phyloP scores from a whole-genome alignment of 2,888 invertebrate species.

The Acleris cristana region DNA sequence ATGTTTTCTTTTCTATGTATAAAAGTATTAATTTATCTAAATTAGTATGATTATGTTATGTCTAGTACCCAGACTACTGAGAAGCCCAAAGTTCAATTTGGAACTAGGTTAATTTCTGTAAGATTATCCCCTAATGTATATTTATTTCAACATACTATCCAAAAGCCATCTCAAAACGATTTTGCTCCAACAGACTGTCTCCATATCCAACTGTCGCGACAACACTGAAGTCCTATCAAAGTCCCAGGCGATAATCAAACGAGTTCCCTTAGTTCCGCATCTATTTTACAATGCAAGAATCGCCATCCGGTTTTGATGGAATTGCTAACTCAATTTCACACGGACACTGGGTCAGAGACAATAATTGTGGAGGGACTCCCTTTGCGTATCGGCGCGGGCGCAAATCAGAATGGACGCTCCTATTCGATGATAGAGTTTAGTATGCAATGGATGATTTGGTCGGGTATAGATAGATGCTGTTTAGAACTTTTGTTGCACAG shows the following conservation, averaged over 20 bases:
- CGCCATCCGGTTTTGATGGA: constrained; percentile 75
- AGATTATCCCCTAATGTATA: no score
- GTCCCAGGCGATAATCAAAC: constrained; percentile 5
- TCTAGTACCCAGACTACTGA: no score
- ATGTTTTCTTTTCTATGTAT: no score
- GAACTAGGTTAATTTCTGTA: no score
- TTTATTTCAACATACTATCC: no score
- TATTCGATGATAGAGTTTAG: neutral
- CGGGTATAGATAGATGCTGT: neutral
- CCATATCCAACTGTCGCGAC: neutral
- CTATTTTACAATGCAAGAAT: constrained; percentile 77
- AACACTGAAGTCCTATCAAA: neutral
- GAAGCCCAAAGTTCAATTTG: no score
- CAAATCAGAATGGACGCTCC: constrained; percentile 56
- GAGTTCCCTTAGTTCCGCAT: constrained; percentile 12
- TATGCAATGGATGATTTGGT: no score
- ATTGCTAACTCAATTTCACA: constrained; percentile 80
- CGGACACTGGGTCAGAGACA: constrained; percentile 69
- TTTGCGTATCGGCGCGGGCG: constrained; percentile 41
- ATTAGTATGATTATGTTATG: no score
- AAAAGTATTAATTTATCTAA: no score
- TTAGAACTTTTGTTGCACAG: neutral
- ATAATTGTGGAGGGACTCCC: constrained; percentile 74
- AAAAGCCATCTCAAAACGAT: no score
- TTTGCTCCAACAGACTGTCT: neutral